A percentile compares a stretch with the other conserved stretches of the same genome.
Conservation (phyloP, 2,113 vertebrate genomes). For the Alouatta palliata region DNA sequence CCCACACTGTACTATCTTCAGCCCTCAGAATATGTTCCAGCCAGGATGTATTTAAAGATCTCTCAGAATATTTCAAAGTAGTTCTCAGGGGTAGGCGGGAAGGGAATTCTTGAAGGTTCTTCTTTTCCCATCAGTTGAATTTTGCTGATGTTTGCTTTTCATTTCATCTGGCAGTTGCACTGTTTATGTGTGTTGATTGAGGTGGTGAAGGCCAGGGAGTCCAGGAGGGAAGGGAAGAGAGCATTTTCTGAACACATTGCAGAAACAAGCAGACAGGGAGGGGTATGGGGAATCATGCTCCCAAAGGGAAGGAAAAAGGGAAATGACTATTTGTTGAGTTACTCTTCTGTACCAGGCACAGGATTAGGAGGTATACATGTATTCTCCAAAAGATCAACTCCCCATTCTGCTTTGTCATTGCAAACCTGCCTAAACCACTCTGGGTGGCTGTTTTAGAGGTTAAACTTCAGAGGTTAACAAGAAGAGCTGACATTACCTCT, state of each 20-base stretch:
- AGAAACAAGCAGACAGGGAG: neutral
- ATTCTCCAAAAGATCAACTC: neutral
- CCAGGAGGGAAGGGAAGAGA: neutral
- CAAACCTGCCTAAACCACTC: neutral
- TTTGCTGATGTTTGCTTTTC: slow-evolving; percentile 62
- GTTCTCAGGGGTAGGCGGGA: slow-evolving; percentile 11
- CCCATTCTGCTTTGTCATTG: neutral
- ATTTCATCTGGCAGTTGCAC: neutral
- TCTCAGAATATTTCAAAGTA: slow-evolving; percentile 67
- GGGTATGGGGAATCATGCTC: neutral
- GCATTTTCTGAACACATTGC: neutral
- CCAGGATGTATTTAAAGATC: slow-evolving; percentile 47
- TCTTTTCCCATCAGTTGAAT: slow-evolving; percentile 58
- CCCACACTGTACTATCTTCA: neutral
- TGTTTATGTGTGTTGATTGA: slow-evolving; percentile 26
- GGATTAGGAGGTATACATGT: neutral
- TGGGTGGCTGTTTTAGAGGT: neutral
- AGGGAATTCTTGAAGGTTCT: slow-evolving; percentile 43
- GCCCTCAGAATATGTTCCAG: slow-evolving; percentile 51
- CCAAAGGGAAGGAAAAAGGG: neutral
- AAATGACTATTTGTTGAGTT: neutral
- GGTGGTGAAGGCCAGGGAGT: neutral
- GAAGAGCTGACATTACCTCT: neutral
- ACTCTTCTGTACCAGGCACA: neutral
- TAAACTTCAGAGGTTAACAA: neutral